Conservation (phyloP, 2,888 invertebrate genomes). For the Dasysyrphus albostriatus region DNA sequence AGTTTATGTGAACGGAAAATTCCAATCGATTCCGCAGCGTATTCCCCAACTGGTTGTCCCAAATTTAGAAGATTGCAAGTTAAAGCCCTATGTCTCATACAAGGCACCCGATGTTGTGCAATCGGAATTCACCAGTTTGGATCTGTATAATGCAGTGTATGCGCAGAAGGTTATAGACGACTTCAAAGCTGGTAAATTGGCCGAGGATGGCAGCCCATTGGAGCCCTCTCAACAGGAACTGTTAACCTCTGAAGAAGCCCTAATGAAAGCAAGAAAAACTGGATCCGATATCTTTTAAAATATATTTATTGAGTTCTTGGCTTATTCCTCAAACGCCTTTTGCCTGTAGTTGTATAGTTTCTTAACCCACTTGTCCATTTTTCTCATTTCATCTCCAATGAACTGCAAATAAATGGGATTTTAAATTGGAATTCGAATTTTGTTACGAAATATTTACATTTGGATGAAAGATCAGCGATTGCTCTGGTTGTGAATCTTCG, state of each 20-base stretch:
- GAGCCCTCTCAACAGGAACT: constrained; percentile 90
- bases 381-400: constrained; percentile 87
- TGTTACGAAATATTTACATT: constrained; percentile 85
- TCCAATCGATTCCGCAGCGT: constrained; percentile 91
- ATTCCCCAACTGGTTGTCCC: constrained; percentile 97
- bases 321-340: constrained; percentile 85
- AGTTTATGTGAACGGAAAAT: constrained; percentile 85
- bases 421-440: background rate
- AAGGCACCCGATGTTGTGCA: constrained; percentile 90
- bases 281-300: constrained; percentile 91
- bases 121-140: constrained; percentile 92
- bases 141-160: constrained; percentile 93
- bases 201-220: constrained; percentile 87
- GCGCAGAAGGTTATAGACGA: constrained; percentile 91
- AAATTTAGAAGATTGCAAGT: constrained; percentile 90
- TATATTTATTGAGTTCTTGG: constrained; percentile 20
- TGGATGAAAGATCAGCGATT: constrained; percentile 88
- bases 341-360: constrained; percentile 80
- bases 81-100: constrained; percentile 98
- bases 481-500: constrained; percentile 82
- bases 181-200: constrained; percentile 89
- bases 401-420: constrained; percentile 84
- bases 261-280: constrained; percentile 88
- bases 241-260: constrained; percentile 89
- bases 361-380: constrained; percentile 86